Conservation (phyloP, 1,140 invertebrate genomes). For the Drosophila repleta region DNA sequence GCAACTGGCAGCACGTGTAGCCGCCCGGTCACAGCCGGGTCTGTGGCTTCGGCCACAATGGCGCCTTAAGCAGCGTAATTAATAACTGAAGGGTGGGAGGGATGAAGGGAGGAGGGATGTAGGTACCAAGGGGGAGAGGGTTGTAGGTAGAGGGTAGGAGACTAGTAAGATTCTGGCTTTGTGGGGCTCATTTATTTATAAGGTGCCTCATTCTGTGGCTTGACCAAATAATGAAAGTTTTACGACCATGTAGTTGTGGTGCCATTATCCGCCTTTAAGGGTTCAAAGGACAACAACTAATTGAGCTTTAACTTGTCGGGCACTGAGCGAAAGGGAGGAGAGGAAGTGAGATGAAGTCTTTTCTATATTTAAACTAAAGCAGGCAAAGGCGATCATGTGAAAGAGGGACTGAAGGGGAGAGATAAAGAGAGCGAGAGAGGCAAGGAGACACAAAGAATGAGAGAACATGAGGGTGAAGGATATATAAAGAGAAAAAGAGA, state of each 20-base stretch:
- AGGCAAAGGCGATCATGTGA: too few relatives aligned
- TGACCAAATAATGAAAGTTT: constrained; percentile 66
- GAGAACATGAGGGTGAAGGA: too few relatives aligned
- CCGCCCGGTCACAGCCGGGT: constrained; percentile 39
- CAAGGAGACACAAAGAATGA: too few relatives aligned
- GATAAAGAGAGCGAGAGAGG: too few relatives aligned
- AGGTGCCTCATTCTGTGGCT: constrained; percentile 22
- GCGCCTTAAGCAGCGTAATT: constrained; percentile 68
- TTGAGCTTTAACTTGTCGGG: constrained; percentile 14
- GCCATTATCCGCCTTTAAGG: constrained; percentile 43
- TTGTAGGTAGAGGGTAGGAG: neutral
- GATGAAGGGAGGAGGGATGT: neutral
- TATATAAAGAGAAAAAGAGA: neutral
- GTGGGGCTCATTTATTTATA: constrained; percentile 64
- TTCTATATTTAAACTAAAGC: too few relatives aligned
- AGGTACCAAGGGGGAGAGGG: neutral
- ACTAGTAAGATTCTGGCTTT: neutral
- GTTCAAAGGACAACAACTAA: constrained; percentile 34
- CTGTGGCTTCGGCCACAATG: constrained; percentile 23
- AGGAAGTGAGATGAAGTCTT: neutral
- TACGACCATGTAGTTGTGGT: constrained; percentile 51
- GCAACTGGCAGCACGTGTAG: constrained; percentile 58
- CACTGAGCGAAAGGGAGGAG: neutral
- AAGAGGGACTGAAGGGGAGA: too few relatives aligned
- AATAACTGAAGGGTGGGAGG: constrained; percentile 39